Evolutionary conservation across 2,797 vertebrate genomes (phyloP).

Genomic region (Diceros bicornis): DNA sequence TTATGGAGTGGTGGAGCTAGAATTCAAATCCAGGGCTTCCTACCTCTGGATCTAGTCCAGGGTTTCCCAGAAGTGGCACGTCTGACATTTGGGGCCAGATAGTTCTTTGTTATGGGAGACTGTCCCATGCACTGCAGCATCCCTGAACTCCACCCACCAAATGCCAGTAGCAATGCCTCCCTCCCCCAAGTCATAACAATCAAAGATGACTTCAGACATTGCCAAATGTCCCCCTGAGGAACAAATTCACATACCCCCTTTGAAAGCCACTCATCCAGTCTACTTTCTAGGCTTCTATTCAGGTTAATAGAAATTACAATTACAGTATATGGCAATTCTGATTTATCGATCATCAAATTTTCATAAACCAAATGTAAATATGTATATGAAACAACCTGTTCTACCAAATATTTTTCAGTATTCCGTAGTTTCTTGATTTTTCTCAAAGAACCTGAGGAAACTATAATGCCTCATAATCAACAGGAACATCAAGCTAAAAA

Average conservation of each 20-base stretch:
- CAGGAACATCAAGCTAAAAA: not conserved
- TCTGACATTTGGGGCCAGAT: not conserved
- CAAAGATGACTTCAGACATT: not conserved
- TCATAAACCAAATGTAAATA: not conserved
- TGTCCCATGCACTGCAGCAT: not conserved
- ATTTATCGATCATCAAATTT: not conserved
- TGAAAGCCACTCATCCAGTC: not conserved
- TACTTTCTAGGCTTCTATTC: not conserved
- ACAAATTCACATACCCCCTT: not conserved
- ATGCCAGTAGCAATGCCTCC: not conserved
- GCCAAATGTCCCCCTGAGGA: not conserved
- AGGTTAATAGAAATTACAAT: not conserved
- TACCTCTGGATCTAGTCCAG: not conserved
- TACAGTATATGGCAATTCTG: not conserved
- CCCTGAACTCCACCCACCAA: not conserved
- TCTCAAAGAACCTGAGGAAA: not conserved
- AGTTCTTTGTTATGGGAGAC: fast-evolving
- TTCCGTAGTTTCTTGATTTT: constrained; percentile 1
- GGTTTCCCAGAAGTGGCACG: not conserved
- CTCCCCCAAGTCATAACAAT: not conserved
- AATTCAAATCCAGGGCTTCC: not conserved
- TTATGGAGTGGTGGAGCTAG: not conserved
- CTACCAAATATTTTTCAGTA: constrained; percentile 29
- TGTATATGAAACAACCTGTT: not conserved
- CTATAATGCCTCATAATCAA: not conserved